These are phyloP conservation scores for Epinotia brunnichana DNA, from an alignment of 2,888 invertebrate species.

Conservation along the genomic window DNA sequence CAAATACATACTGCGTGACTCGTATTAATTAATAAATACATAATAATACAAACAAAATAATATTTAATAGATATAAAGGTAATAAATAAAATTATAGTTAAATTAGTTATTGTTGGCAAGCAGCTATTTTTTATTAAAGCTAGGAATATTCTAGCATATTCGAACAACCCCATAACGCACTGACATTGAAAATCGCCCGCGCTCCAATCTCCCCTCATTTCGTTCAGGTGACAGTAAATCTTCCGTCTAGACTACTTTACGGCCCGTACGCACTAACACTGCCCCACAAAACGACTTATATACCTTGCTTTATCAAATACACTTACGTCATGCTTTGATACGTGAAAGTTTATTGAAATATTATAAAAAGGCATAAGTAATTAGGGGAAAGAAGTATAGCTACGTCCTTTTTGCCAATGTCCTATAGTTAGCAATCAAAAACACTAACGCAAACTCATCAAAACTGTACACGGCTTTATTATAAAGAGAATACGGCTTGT, in stretches of 20 bases:
- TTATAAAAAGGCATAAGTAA: slow-evolving; percentile 9
- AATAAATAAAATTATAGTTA: too few species aligned
- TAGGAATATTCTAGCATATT: too few species aligned
- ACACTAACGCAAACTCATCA: not conserved
- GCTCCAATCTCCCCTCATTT: slow-evolving; percentile 47
- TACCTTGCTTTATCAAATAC: not conserved
- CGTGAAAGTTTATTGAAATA: not conserved
- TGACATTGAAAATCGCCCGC: slow-evolving; percentile 1
- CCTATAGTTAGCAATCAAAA: not conserved
- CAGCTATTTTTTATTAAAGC: too few species aligned
- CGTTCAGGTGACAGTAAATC: slow-evolving; percentile 75
- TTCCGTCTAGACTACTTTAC: slow-evolving; percentile 78
- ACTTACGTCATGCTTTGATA: not conserved
- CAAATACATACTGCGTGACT: too few species aligned
- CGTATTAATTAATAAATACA: too few species aligned
- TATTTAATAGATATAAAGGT: too few species aligned
- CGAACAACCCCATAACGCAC: not conserved
- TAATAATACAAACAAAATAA: too few species aligned
- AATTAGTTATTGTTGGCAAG: too few species aligned
- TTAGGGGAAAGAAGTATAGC: not conserved
- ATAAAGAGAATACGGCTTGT: not conserved
- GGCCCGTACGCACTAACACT: slow-evolving; percentile 68
- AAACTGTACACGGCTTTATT: not conserved
- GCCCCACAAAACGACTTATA: not conserved
- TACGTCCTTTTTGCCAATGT: not conserved